Evolutionary conservation across 2,888 invertebrate species (phyloP), one percentile per base, ranked within the genome.

Genomic region (Hemithea aestivaria): DNA sequence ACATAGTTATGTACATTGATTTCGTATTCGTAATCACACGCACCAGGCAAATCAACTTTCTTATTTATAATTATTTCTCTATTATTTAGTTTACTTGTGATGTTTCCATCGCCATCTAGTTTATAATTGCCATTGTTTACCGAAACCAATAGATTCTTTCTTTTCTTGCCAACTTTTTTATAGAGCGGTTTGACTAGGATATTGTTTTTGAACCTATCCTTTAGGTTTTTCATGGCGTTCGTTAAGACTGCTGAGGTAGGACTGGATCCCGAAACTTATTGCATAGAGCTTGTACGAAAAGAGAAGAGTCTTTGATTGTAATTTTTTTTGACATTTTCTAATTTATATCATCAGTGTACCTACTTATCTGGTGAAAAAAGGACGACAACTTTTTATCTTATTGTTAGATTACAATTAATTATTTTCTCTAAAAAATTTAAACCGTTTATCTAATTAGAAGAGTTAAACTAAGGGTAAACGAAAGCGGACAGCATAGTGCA

Each of bases 181-280:
- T 84, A 85, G 26, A 85, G 64, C 4, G 85, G 85, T 66, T 68
- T 73, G 0, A 85, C 85, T 23, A 77, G 70, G 42, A 66, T 48
- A 27, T 74, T 73, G 7, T 57, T 67, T 51, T 65, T 70, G 21
- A 83, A 83, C 56, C 73, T 79, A 28, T 70, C 62, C 29, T 61
- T 61, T 1, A 60, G 35, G 5, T 48, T 54, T 49, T 59, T 66
- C 69, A 69, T 69, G 40, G 34, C 16, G 30, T 9, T 21, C 24
- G 5, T 0, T 35, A 6, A 4, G 4, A 8, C 12, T 21, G 11
- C 27, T 40, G n/a, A 2, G 22, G 24, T 35, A 34, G 9, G 36
- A 34, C 48, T 42, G 50, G 38, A 23, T 49, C 44, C 51, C 36
- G 41, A 58, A 58, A 52, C 40, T 30, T 27, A 34, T 27, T 8